phyloP scores from a whole-genome alignment of 2,797 vertebrate genomes.

The Aldrovandia affinis region DNA sequence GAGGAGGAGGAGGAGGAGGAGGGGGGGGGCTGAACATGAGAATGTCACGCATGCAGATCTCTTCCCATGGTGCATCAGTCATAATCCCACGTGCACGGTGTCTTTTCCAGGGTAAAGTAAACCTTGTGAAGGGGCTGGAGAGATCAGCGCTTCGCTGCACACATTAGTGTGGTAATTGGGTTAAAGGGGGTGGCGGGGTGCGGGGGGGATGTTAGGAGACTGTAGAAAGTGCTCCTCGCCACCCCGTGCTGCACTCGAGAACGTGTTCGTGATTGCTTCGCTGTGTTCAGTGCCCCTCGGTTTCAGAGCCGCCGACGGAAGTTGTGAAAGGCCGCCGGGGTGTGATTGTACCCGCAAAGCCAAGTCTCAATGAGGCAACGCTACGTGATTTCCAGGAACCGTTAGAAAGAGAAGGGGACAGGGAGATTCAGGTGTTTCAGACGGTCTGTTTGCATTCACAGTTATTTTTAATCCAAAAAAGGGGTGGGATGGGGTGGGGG shows the following conservation, averaged over 20 bases:
- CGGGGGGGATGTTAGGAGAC: background rate
- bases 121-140: background rate
- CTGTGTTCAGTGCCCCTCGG: background rate
- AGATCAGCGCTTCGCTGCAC: background rate
- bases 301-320: background rate
- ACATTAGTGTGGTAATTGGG: background rate
- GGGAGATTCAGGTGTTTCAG: too few species aligned
- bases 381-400: too few species aligned
- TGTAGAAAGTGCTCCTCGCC: background rate
- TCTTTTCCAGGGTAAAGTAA: background rate
- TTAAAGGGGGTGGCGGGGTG: too few species aligned
- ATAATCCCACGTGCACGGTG: too few species aligned
- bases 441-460: too few species aligned
- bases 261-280: background rate
- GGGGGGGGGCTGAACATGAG: background rate
- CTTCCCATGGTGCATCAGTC: background rate
- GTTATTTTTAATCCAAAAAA: too few species aligned
- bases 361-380: too few species aligned
- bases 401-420: too few species aligned
- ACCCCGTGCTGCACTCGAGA: background rate
- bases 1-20: too few species aligned
- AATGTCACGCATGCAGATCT: background rate
- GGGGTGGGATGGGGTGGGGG: too few species aligned
- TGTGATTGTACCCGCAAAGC: too few species aligned
- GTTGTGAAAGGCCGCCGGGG: too few species aligned